phyloP scores from a whole-genome alignment of 2,888 invertebrate species.

The Sarcophaga variegata region DNA sequence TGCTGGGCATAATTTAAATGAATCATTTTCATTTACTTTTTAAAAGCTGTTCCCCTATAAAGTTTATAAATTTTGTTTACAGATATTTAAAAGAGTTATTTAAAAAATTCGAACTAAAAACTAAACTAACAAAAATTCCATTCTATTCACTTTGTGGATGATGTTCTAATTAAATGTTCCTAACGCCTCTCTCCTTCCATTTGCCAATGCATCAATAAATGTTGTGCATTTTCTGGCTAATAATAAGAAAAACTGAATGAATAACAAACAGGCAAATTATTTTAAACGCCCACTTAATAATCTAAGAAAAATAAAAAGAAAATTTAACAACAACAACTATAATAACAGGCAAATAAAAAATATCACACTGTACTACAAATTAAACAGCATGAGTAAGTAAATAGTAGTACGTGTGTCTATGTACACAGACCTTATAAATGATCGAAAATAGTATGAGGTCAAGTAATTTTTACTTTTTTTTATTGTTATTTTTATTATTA shows the following conservation, averaged over 20 bases:
- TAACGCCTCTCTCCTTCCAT: not conserved
- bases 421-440: conserved; percentile 58
- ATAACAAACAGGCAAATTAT: conserved; percentile 53
- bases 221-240: conserved; percentile 45
- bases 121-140: too few species aligned
- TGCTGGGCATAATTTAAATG: too few species aligned
- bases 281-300: conserved; percentile 56
- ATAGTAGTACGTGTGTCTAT: not conserved
- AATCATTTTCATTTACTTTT: too few species aligned
- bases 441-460: conserved; percentile 67
- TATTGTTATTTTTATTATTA: conserved; percentile 1
- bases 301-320: conserved; percentile 18
- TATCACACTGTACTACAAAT: conserved; percentile 32
- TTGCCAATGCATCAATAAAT: conserved; percentile 31
- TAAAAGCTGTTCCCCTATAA: too few species aligned
- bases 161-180: not conserved
- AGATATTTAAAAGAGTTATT: too few species aligned
- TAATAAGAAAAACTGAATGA: conserved; percentile 51
- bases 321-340: conserved; percentile 11
- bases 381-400: conserved; percentile 1
- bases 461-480: conserved; percentile 42
- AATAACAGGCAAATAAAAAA: conserved; percentile 37
- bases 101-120: too few species aligned
- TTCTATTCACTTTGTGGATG: too few species aligned
- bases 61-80: too few species aligned